These are phyloP conservation scores for Furcula furcula DNA, from an alignment of 2,888 invertebrate species.

Conservation along the genomic window DNA sequence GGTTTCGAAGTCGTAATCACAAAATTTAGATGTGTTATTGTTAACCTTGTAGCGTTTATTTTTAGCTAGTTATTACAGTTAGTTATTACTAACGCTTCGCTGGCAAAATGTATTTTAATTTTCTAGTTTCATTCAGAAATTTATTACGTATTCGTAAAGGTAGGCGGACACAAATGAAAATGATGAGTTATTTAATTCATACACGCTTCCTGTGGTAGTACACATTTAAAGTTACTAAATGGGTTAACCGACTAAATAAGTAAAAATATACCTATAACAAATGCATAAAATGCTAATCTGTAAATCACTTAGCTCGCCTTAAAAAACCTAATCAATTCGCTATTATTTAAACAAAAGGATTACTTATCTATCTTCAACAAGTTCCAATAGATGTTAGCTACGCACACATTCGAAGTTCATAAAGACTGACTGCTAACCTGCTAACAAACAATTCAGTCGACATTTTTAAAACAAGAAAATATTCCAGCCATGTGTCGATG, in stretches of 20 bases:
- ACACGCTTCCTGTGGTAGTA: too few relatives aligned
- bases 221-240: too few relatives aligned
- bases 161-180: too few relatives aligned
- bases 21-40: not conserved
- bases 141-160: conserved; percentile 8
- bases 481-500: conserved; percentile 64
- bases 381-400: conserved; percentile 14
- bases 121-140: conserved; percentile 9
- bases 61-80: conserved; percentile 6
- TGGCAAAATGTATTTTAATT: conserved; percentile 12
- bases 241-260: too few relatives aligned
- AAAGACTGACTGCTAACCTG: conserved; percentile 45
- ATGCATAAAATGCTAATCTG: too few relatives aligned
- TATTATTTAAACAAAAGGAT: too few relatives aligned
- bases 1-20: not conserved
- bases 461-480: conserved; percentile 59
- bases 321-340: too few relatives aligned
- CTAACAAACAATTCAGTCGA: conserved; percentile 61
- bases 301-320: too few relatives aligned
- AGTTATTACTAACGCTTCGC: conserved; percentile 7
- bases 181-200: too few relatives aligned
- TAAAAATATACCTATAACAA: too few relatives aligned
- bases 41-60: conserved; percentile 1
- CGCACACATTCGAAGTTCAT: conserved; percentile 28
- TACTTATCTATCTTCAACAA: too few relatives aligned